phyloP scores from a whole-genome alignment of 2,113 vertebrate species.

The Catagonus wagneri region DNA sequence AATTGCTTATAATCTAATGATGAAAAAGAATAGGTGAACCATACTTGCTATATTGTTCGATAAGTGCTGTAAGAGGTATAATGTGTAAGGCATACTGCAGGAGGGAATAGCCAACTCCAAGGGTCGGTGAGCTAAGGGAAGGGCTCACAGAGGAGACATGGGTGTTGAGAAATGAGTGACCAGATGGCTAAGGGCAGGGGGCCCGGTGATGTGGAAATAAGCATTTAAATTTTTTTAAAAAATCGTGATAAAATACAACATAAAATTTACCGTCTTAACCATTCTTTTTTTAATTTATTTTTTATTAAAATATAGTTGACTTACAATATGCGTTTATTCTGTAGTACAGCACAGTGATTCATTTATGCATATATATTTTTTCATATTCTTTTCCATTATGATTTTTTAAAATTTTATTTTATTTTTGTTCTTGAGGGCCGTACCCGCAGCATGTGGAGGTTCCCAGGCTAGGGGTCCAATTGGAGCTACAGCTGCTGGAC shows the following conservation, averaged over 20 bases:
- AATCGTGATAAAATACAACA: slow-evolving; percentile 12
- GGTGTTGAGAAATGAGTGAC: slow-evolving; percentile 14
- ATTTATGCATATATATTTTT: not conserved
- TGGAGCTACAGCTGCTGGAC: too few species aligned
- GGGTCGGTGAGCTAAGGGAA: not conserved
- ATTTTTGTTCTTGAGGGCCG: too few species aligned
- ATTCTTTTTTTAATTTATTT: not conserved
- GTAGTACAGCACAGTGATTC: not conserved
- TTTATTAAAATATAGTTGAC: not conserved
- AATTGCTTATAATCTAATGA: not conserved
- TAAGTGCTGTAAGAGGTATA: not conserved
- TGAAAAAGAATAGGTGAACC: not conserved
- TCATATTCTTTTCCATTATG: not conserved
- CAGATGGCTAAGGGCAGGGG: not conserved
- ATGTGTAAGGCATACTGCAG: not conserved
- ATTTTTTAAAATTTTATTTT: not conserved
- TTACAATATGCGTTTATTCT: not conserved
- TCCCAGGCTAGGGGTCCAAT: too few species aligned
- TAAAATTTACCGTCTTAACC: not conserved
- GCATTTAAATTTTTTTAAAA: not conserved
- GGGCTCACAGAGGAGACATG: not conserved
- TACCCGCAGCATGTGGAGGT: too few species aligned
- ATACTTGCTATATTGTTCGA: not conserved
- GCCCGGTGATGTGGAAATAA: not conserved
- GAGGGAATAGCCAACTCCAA: not conserved